phyloP scores from a whole-genome alignment of 1,140 invertebrate species.

The Eurytemora carolleeae region DNA sequence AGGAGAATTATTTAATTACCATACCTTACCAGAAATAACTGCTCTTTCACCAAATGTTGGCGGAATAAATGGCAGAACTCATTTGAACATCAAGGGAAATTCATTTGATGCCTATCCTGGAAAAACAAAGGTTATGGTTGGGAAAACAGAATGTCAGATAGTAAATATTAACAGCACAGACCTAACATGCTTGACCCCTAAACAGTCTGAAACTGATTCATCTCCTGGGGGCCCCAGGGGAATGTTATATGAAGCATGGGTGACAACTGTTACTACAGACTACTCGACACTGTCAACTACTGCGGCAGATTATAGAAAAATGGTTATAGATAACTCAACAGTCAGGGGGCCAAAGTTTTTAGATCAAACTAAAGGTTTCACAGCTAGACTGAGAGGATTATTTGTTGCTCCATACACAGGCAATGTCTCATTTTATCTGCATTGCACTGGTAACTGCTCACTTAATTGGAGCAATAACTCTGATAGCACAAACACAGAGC shows the following conservation, averaged over 20 bases:
- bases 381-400: background rate
- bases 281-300: too few relatives aligned
- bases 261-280: too few relatives aligned
- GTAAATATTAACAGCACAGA: background rate
- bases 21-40: background rate
- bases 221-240: background rate
- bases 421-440: background rate
- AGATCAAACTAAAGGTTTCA: background rate
- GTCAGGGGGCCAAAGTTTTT: background rate
- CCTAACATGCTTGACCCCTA: background rate
- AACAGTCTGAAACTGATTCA: background rate
- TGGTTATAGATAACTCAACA: background rate
- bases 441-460: background rate
- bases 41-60: background rate
- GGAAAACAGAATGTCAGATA: background rate
- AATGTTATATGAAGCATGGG: background rate
- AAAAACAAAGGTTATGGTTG: background rate
- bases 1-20: background rate
- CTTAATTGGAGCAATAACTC: background rate
- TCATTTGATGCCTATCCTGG: background rate
- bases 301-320: background rate
- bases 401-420: background rate
- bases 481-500: background rate
- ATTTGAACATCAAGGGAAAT: background rate
- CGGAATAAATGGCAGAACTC: background rate